Percentiles rank a stretch among this genome's conserved stretches.
Evolutionary conservation across 2,888 invertebrate genomes (phyloP).

Genomic region (Stramonita haemastoma): DNA sequence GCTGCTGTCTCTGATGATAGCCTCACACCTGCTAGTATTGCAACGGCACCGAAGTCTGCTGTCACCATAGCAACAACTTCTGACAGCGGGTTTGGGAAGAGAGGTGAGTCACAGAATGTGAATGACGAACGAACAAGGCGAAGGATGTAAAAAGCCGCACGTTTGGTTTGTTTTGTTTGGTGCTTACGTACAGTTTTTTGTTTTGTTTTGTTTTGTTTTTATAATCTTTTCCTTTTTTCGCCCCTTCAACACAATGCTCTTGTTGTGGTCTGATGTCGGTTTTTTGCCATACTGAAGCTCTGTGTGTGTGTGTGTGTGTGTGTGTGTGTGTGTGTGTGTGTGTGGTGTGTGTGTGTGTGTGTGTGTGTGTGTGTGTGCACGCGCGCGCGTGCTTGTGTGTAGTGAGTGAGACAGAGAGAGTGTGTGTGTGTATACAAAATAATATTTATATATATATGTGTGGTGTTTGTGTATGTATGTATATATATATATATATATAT

Average conservation of each 20-base stretch:
- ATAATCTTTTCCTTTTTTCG: too few species aligned
- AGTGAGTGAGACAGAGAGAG: background rate
- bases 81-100: background rate
- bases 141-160: background rate
- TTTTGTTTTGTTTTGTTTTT: too few species aligned
- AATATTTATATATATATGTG: too few species aligned
- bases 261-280: too few species aligned
- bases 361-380: background rate
- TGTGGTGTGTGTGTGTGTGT: background rate
- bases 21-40: too few species aligned
- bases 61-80: slow-evolving; percentile 1
- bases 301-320: too few species aligned
- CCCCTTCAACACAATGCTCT: too few species aligned
- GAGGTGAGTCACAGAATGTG: background rate
- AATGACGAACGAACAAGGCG: background rate
- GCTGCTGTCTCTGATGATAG: too few species aligned
- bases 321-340: too few species aligned
- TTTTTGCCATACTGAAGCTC: too few species aligned
- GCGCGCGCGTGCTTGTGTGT: background rate
- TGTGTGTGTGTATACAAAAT: background rate
- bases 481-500: background rate
- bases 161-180: too few species aligned
- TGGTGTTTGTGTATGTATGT: background rate
- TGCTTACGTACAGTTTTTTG: too few species aligned
- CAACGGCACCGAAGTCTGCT: background rate